phyloP scores from a whole-genome alignment of 2,797 vertebrate genomes.

The Danio jaintianensis region DNA sequence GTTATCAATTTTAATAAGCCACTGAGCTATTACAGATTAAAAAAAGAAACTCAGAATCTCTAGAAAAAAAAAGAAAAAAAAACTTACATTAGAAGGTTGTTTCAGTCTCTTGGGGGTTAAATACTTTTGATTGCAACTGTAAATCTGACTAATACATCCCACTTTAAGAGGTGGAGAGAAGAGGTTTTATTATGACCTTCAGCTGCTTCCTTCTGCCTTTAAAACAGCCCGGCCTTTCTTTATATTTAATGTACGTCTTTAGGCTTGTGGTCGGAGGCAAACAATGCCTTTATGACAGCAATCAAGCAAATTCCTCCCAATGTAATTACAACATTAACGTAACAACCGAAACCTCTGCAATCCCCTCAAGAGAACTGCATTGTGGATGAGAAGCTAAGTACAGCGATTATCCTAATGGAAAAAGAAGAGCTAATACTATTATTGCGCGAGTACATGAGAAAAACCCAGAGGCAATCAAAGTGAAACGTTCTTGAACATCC shows the following conservation, averaged over 20 bases:
- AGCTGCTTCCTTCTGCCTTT: background rate
- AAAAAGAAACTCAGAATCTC: too few relatives aligned
- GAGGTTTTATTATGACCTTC: background rate
- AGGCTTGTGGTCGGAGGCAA: background rate
- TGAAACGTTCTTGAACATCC: slow-evolving; percentile 49
- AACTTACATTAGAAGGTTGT: too few relatives aligned
- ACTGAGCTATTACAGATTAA: too few relatives aligned
- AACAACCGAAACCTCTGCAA: slow-evolving; percentile 20
- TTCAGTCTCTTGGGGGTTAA: too few relatives aligned
- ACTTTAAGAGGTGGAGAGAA: background rate
- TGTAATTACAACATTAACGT: slow-evolving; percentile 44
- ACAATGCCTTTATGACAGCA: slow-evolving; percentile 16
- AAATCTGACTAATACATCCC: background rate
- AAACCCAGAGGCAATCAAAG: slow-evolving; percentile 48
- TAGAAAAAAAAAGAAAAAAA: too few relatives aligned
- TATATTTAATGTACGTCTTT: background rate
- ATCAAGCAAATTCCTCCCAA: slow-evolving; percentile 33
- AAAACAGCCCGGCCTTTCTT: background rate
- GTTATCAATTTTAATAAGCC: too few relatives aligned
- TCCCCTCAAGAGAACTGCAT: slow-evolving; percentile 9
- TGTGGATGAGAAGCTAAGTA: slow-evolving; percentile 40
- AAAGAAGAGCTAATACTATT: slow-evolving; percentile 49
- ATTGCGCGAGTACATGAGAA: slow-evolving; percentile 31
- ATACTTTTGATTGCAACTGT: background rate
- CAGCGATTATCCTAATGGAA: slow-evolving; percentile 51